Evolutionary conservation across 1,140 invertebrate genomes (phyloP).

Genomic region (Galleria mellonella): DNA sequence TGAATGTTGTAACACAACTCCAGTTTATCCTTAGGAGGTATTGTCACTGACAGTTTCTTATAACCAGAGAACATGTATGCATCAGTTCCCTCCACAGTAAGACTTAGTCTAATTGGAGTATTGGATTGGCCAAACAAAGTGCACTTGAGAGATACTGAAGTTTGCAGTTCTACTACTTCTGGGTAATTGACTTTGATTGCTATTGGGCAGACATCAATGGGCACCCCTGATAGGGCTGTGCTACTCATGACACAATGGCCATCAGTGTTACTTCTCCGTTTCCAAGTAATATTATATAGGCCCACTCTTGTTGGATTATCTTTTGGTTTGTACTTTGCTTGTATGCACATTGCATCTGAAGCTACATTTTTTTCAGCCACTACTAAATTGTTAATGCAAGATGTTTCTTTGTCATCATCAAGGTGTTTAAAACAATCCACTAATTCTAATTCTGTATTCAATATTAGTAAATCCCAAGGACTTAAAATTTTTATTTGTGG

Average conservation of each 20-base stretch:
- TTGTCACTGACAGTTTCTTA: constrained; percentile 84
- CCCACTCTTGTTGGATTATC: constrained; percentile 78
- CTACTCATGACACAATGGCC: constrained; percentile 57
- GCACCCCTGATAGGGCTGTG: constrained; percentile 73
- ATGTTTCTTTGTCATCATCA: constrained; percentile 40
- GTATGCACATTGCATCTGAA: constrained; percentile 63
- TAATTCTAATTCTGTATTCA: constrained; percentile 78
- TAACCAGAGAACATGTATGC: constrained; percentile 94
- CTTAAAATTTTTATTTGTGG: constrained; percentile 80
- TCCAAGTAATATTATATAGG: constrained; percentile 85
- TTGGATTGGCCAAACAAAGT: constrained; percentile 83
- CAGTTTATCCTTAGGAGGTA: constrained; percentile 78
- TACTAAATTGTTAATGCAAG: constrained; percentile 54
- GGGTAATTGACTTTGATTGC: constrained; percentile 83
- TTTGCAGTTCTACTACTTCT: constrained; percentile 83
- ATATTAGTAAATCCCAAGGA: constrained; percentile 81
- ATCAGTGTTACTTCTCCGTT: constrained; percentile 73
- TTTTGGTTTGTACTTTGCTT: constrained; percentile 59
- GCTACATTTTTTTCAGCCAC: constrained; percentile 61
- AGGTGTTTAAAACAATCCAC: constrained; percentile 57
- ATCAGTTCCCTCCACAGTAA: constrained; percentile 87
- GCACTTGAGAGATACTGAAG: constrained; percentile 81
- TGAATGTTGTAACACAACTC: constrained; percentile 83
- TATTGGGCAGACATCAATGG: constrained; percentile 81
- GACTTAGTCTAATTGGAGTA: constrained; percentile 81